phyloP scores from a whole-genome alignment of 2,888 invertebrate genomes.

The Micoletzkya japonica region DNA sequence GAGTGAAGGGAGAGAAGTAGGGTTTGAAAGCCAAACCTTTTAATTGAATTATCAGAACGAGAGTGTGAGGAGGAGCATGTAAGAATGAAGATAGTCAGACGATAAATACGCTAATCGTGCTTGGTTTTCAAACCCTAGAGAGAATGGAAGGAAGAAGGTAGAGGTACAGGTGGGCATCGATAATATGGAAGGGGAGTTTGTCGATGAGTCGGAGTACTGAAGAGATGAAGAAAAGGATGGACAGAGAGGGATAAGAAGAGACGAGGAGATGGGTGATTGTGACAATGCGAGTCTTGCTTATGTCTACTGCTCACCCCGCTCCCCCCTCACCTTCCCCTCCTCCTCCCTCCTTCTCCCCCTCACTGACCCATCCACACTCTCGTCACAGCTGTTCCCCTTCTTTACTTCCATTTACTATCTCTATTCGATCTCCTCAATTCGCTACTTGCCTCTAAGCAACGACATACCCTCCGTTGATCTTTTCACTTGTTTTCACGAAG shows the following conservation, averaged over 20 bases:
- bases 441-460: too few species aligned
- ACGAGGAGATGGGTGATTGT: too few species aligned
- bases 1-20: neutral
- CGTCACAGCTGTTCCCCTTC: neutral
- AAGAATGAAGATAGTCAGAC: neutral
- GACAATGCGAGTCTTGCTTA: too few species aligned
- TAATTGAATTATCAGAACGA: too few species aligned
- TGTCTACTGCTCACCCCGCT: too few species aligned
- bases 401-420: constrained; percentile 19
- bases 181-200: neutral
- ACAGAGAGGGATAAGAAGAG: neutral
- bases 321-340: neutral
- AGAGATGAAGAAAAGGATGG: neutral
- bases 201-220: neutral
- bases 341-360: constrained; percentile 2
- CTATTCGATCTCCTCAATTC: too few species aligned
- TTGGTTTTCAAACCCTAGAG: too few species aligned
- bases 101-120: neutral
- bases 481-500: too few species aligned
- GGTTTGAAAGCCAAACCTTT: too few species aligned
- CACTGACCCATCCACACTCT: neutral
- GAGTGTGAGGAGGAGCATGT: neutral
- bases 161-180: neutral
- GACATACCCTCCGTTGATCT: too few species aligned
- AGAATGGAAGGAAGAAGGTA: too few species aligned